Base-by-base conservation (phyloP, 2,888 invertebrate genomes). In the Metallyticus violacea region DNA sequence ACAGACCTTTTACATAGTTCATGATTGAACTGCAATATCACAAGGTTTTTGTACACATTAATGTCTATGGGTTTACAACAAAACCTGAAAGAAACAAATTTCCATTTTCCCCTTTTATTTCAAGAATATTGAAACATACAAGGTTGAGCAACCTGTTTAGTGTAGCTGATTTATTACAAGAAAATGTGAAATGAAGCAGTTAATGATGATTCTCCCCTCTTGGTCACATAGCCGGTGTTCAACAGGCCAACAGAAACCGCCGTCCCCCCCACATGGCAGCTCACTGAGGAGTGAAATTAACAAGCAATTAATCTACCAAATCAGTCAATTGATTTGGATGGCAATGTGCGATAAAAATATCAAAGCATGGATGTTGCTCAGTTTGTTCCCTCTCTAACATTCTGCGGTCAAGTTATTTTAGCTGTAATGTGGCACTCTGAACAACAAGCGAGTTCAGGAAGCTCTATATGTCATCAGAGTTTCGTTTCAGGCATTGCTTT, bases 241-340 rank as follows among this genome's bases (percentile, higher is more conserved):
- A 62, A 62, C 40, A 62, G 40, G 40, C 15, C 40, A 62, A 62
- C 40, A 62, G 40, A 62, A 62, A 62, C 40, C 40, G 40, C 40
- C 22, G 40, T 62, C 22, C 40, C 40, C 30, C 40, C 40, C 40
- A 83, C 83, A 77, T 77, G 77, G 77, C 83, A 77, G 40, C 22
- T 27, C 83, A 83, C 27, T 77, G 77, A 83, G 28, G 81, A 78
- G 27, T 86, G 78, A 78, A 86, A 86, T 86, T 86, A 86, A 86
- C 86, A 86, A 82, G 86, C 86, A 86, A 86, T 86, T 86, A 86
- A 86, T 86, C 81, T 86, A 86, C 77, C 86, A 86, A 77, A 83
- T 83, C 83, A 83, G 29, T 83, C 83, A 83, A 62, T 62, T 62
- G 40, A 62, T 62, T 62, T 62, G 15, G 40, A 62, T 62, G 40